Percentiles rank a stretch among this genome's conserved stretches.
Evolutionary conservation across 2,888 invertebrate species (phyloP).

Genomic region (Caenorhabditis sp.): DNA sequence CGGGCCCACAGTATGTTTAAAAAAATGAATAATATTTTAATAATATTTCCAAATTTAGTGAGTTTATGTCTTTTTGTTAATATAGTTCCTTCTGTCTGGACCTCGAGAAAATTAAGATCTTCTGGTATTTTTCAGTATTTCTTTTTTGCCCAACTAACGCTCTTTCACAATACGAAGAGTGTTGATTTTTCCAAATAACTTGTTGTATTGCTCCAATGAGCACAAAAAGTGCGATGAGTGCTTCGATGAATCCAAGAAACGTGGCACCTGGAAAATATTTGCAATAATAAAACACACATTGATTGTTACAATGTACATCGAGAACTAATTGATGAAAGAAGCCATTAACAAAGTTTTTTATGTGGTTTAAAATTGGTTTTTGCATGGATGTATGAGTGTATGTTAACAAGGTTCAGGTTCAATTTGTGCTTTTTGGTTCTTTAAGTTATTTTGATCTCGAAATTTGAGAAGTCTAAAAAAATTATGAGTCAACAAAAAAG

Average conservation of each 20-base stretch:
- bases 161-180: slow-evolving; percentile 46
- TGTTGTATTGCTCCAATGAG: slow-evolving; percentile 57
- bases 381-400: background rate
- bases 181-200: slow-evolving; percentile 59
- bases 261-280: slow-evolving; percentile 53
- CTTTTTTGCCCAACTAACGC: slow-evolving; percentile 30
- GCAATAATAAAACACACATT: background rate
- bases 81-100: no score
- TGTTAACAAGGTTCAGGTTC: no score
- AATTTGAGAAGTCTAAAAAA: no score
- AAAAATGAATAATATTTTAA: no score
- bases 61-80: no score
- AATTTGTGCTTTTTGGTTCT: no score
- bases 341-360: slow-evolving; percentile 7
- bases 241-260: slow-evolving; percentile 61
- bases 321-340: background rate
- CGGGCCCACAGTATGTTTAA: no score
- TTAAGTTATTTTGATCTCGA: no score
- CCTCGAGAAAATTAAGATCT: no score
- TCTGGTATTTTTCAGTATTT: no score
- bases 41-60: no score
- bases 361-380: background rate
- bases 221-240: slow-evolving; percentile 51
- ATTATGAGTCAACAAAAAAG: no score
- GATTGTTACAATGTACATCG: background rate